A percentile compares a stretch with the other conserved stretches of the same genome.
Evolutionary conservation across 2,888 invertebrate genomes (phyloP).

Genomic region (Girardia tigrina): DNA sequence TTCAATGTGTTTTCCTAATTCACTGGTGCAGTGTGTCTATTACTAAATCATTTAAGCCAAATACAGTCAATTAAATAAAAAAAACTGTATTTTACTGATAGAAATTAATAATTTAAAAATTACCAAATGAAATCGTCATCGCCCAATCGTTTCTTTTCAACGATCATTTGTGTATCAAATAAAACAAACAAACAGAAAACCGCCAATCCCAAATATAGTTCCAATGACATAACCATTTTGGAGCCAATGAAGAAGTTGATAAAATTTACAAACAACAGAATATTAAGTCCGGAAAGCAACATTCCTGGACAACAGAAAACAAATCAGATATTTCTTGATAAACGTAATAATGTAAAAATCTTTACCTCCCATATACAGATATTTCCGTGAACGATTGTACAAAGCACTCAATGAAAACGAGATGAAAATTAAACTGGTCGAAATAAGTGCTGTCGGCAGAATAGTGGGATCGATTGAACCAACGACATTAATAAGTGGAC

Average conservation of each 20-base stretch:
- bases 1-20: too few relatives aligned
- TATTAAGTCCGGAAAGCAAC: conserved; percentile 66
- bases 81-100: too few relatives aligned
- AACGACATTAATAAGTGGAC: conserved; percentile 68
- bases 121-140: conserved; percentile 72
- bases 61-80: too few relatives aligned
- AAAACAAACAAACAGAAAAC: conserved; percentile 86
- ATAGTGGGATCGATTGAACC: conserved; percentile 60
- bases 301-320: conserved; percentile 52
- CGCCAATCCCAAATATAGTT: conserved; percentile 72
- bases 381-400: conserved; percentile 66
- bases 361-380: conserved; percentile 71
- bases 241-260: conserved; percentile 75
- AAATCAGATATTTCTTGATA: too few relatives aligned
- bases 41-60: too few relatives aligned
- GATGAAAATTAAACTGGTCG: conserved; percentile 71
- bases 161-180: conserved; percentile 89
- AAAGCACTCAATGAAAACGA: conserved; percentile 77
- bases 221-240: conserved; percentile 63
- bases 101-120: too few relatives aligned
- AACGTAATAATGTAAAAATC: too few relatives aligned
- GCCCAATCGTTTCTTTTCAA: conserved; percentile 76
- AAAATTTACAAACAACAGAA: conserved; percentile 62
- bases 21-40: too few relatives aligned
- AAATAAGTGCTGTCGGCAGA: conserved; percentile 70